Evolutionary conservation across 2,797 vertebrate species (phyloP).

Genomic region (Fundulus diaphanus): DNA sequence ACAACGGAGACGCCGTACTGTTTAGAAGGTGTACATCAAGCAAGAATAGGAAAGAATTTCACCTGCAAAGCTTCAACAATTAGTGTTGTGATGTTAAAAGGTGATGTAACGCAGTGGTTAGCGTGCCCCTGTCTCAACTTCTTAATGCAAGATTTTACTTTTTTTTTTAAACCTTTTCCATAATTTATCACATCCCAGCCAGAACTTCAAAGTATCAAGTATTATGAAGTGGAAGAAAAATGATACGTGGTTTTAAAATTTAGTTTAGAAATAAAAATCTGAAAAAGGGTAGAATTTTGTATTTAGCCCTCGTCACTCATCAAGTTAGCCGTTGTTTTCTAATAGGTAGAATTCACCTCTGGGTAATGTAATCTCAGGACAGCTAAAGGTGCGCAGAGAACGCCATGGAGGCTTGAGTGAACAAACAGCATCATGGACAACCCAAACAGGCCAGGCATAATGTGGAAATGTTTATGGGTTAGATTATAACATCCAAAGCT

Average conservation of each 20-base stretch:
- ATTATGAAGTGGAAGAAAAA: background rate
- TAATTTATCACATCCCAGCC: background rate
- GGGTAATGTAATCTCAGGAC: background rate
- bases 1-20: too few relatives aligned
- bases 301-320: background rate
- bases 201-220: background rate
- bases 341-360: background rate
- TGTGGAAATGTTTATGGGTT: background rate
- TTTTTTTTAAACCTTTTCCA: background rate
- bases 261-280: background rate
- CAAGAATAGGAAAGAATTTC: too few relatives aligned
- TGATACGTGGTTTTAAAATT: background rate
- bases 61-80: too few relatives aligned
- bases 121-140: too few relatives aligned
- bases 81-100: too few relatives aligned
- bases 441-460: background rate
- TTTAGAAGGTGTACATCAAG: too few relatives aligned
- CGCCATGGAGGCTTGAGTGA: background rate
- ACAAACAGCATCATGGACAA: background rate
- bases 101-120: too few relatives aligned
- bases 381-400: background rate
- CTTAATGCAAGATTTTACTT: background rate
- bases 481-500: background rate
- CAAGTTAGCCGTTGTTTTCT: background rate
- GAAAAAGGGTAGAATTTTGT: background rate